Percentiles rank a stretch among this genome's conserved stretches.
phyloP scores from a whole-genome alignment of 2,888 invertebrate species.

The Phymatocera aterrima region DNA sequence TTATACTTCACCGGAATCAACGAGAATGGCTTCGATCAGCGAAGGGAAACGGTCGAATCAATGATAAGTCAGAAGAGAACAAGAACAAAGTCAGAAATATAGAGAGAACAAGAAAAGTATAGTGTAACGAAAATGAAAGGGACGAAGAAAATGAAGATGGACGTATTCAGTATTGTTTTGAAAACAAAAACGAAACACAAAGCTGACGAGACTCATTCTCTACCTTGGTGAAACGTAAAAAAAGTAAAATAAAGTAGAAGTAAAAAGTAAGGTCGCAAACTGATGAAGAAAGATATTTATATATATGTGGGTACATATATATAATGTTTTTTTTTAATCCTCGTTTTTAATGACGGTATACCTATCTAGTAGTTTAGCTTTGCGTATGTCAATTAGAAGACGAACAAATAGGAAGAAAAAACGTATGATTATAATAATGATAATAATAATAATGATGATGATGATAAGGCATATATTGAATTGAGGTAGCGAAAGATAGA shows the following conservation, averaged over 20 bases:
- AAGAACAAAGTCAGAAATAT: not conserved
- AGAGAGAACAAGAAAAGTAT: not conserved
- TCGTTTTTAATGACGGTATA: too few relatives aligned
- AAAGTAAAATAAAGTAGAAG: too few relatives aligned
- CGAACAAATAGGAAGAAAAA: not conserved
- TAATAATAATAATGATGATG: not conserved
- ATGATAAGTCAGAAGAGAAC: slow-evolving; percentile 51
- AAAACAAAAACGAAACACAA: not conserved
- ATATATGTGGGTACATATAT: too few relatives aligned
- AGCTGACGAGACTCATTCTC: too few relatives aligned
- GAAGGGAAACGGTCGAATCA: slow-evolving; percentile 69
- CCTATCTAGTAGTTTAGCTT: too few relatives aligned
- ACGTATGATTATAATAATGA: not conserved
- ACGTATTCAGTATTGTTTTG: too few relatives aligned
- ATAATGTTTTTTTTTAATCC: too few relatives aligned
- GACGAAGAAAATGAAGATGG: not conserved
- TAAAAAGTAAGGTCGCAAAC: too few relatives aligned
- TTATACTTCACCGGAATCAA: slow-evolving; percentile 66
- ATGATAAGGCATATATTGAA: not conserved
- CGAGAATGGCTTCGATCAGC: slow-evolving; percentile 69
- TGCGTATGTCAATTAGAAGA: not conserved
- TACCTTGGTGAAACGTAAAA: not conserved
- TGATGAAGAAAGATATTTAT: too few relatives aligned
- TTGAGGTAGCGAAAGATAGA: not conserved
- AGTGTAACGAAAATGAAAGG: not conserved